Base-by-base conservation (phyloP, 2,113 vertebrate species). In the Scytalopus superciliaris region DNA sequence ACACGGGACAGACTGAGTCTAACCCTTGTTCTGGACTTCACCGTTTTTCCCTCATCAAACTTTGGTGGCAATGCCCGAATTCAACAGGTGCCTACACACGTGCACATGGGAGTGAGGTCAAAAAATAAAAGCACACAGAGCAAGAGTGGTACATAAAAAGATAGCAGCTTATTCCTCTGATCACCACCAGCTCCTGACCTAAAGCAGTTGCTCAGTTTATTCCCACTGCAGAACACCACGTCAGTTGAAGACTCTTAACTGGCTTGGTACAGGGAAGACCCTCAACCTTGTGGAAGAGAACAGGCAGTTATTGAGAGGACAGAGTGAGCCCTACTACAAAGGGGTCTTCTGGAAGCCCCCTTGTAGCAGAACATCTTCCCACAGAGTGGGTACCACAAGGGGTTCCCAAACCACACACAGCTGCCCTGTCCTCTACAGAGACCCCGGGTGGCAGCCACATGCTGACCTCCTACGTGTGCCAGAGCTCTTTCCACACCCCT, bases 291-390 rank as follows among this genome's bases (percentile, higher is more conserved):
- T 6, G 1, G 45, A 55, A 62, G 28, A 14, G 17, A 57, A 42
- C 2, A 23, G 19, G 45, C 45, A 42, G 62, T 6, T 31, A 27
- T 6, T 19, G 45, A 31, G 10, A 73, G 37, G 39, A 63, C 19
- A 18, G 0, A 2, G 27, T 2, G 12, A 49, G 56, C 37, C n/a
- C 57, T 7, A 14, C 27, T 0, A 16, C 7, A n/a, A 59, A 72
- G 40, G 25, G 40, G 19, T 21, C 39, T 67, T 28, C 42, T 44
- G 49, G 62, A 63, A 84, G 39, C 10, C 19, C 49, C 30, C 12
- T 18, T 27, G 14, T 8, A 49, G 35, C 60, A 69, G 23, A 63
- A 14, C 12, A 44, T 18, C 37, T 59, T 2, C 12, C 4, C 24
- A 10, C 57, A 42, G 40, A 73, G 49, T 0, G 4, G 49, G 60